Evolutionary conservation across 2,113 vertebrate species (phyloP), one percentile per base, ranked within the genome.

Genomic region (Oxygymnocypris stewartii): DNA sequence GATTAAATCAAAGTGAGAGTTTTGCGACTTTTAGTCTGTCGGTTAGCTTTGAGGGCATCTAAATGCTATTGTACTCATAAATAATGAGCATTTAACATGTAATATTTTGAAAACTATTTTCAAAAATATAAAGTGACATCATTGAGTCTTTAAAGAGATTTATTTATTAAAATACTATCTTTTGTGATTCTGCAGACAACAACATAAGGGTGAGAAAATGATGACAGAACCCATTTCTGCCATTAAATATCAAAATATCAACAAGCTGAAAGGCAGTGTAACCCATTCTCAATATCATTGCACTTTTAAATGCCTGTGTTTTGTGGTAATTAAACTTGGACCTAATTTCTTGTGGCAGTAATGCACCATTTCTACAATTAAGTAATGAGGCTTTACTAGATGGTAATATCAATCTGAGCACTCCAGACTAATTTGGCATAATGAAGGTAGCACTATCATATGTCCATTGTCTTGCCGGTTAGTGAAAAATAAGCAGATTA

Each of bases 381-480:
- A 42, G 54, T 80, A 65, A 31, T 23, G 23, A 28, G n/a, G n/a
- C 14, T 81, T 25, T 10, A 57, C 77, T 57, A 65, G 79, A 44
- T 81, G n/a, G 13, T 81, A 81, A 65, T 81, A 81, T 81, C 31
- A 59, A 82, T 82, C 59, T 65, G 57, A 80, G 37, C 79, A 47
- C 79, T 82, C 59, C 79, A 67, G 40, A 82, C n/a, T 82, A 18
- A 65, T 67, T 67, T 47, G 40, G 40, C n/a, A 6, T 71, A 69
- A 83, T 83, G 44, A 69, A 69, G 63, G 81, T 83, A n/a, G n/a
- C 28, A 71, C 61, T 69, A 49, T 82, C 42, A 82, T 65, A 83
- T 71, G 28, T 71, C 81, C 47, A 54, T 28, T 31, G 6, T 14
- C 37, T 67, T 65, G 47, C 9, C 4, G 14, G 20, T 65, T 65